A percentile compares a stretch with the other conserved stretches of the same genome.
Evolutionary conservation across 2,888 invertebrate genomes (phyloP).

Genomic region (Mythimna albipuncta): DNA sequence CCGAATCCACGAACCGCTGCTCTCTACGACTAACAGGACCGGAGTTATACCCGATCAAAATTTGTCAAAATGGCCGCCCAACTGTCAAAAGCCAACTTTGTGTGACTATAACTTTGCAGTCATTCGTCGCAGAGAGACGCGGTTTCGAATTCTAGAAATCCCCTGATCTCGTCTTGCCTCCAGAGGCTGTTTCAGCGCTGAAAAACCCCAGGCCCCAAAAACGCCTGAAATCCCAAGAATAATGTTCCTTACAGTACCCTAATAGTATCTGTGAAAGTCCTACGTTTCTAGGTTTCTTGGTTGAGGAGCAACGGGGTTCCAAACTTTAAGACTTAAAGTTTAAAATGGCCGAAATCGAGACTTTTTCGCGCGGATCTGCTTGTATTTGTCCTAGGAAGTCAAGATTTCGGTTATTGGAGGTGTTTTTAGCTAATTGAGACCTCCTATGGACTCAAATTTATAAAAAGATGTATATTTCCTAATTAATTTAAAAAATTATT

Average conservation of each 20-base stretch:
- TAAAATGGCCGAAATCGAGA: too few species aligned
- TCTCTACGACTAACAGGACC: background rate
- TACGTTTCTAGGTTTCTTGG: background rate
- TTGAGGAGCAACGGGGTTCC: background rate
- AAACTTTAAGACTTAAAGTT: too few species aligned
- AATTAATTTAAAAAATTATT: too few species aligned
- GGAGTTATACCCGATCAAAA: background rate
- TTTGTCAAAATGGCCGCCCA: slow-evolving; percentile 3
- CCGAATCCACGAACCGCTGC: background rate
- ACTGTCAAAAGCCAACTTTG: slow-evolving; percentile 7
- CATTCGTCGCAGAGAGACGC: background rate
- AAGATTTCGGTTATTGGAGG: too few species aligned
- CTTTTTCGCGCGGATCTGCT: too few species aligned
- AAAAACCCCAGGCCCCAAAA: background rate
- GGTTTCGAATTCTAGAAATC: background rate
- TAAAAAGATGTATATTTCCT: too few species aligned
- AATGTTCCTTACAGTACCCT: background rate
- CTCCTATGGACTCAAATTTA: too few species aligned
- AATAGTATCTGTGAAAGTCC: background rate
- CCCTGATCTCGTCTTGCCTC: background rate
- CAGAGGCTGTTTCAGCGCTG: background rate
- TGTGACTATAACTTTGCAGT: background rate
- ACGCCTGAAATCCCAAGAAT: background rate
- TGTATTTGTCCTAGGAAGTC: too few species aligned
- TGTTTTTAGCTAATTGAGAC: too few species aligned